Percentiles rank a stretch among this genome's conserved stretches.
These are phyloP conservation scores for Drosophila chauvacae DNA, from an alignment of 1,140 invertebrate genomes.

Conservation along the genomic window DNA sequence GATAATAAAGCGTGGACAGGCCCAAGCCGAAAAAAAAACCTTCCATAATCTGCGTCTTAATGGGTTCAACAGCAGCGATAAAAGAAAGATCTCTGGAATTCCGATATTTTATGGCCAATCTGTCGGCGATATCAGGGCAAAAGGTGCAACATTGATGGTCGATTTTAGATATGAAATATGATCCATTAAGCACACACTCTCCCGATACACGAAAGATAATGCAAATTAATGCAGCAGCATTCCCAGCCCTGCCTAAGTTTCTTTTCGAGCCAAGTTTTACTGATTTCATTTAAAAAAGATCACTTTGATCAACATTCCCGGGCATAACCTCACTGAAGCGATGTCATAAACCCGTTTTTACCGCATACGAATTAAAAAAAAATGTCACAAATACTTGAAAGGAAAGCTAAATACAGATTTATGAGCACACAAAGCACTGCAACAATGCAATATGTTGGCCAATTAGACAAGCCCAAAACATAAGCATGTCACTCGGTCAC, in stretches of 20 bases:
- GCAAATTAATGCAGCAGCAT: constrained; percentile 16
- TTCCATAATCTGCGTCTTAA: constrained; percentile 40
- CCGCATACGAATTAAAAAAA: constrained; percentile 14
- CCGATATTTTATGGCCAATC: constrained; percentile 66
- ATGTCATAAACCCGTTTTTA: constrained; percentile 38
- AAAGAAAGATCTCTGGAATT: constrained; percentile 56
- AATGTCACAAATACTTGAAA: constrained; percentile 48
- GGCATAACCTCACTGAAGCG: constrained; percentile 12
- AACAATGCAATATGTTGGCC: constrained; percentile 55
- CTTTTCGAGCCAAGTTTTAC: constrained; percentile 11
- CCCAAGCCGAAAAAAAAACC: constrained; percentile 18
- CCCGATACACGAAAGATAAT: constrained; percentile 22
- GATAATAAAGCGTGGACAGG: constrained; percentile 75
- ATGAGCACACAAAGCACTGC: constrained; percentile 36
- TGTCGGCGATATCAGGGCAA: constrained; percentile 43
- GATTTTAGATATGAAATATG: constrained; percentile 61
- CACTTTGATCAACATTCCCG: constrained; percentile 26
- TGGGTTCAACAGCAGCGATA: constrained; percentile 54
- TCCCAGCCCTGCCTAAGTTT: constrained; percentile 1
- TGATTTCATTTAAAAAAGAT: constrained; percentile 33
- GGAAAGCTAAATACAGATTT: constrained; percentile 66
- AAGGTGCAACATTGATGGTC: constrained; percentile 67
- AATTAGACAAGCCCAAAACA: constrained; percentile 56
- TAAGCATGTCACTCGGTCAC: constrained; percentile 24
- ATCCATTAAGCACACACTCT: constrained; percentile 39